Evolutionary conservation across 2,888 invertebrate species (phyloP).

Genomic region (Drosophila diplacantha): DNA sequence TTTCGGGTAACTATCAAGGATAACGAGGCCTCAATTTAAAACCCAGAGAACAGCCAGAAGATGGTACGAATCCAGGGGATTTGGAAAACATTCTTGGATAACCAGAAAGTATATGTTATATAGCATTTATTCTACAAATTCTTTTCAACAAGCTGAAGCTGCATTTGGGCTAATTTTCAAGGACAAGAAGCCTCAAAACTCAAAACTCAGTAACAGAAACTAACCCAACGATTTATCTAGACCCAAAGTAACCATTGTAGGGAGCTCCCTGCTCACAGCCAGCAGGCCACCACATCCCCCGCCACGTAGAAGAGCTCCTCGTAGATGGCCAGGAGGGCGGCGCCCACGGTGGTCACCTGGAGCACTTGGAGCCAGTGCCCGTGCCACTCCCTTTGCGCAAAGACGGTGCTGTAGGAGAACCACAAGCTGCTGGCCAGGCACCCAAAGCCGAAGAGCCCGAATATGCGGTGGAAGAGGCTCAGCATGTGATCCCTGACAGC

Average conservation of each 20-base stretch:
- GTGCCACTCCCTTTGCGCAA: constrained; percentile 38
- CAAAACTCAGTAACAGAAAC: no score
- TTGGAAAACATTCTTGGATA: fast-evolving
- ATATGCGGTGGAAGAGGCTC: constrained; percentile 22
- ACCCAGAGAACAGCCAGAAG: no score
- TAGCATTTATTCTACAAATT: no score
- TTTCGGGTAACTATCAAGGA: background rate
- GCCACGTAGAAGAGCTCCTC: constrained; percentile 2
- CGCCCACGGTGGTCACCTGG: constrained; percentile 26
- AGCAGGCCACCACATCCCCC: fast-evolving
- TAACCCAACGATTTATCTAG: background rate
- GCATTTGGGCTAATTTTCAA: background rate
- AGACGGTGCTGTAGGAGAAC: constrained; percentile 44
- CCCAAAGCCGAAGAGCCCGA: constrained; percentile 23
- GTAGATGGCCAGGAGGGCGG: background rate
- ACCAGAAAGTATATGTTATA: no score
- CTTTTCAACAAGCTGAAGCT: no score
- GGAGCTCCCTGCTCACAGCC: background rate
- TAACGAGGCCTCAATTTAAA: background rate
- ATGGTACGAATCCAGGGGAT: no score
- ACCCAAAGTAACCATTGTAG: background rate
- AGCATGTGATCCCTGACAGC: background rate
- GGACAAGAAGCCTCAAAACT: background rate
- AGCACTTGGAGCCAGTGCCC: background rate
- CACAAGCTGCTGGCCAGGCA: constrained; percentile 22